Percentiles rank a stretch among this genome's conserved stretches.
Evolutionary conservation across 2,113 vertebrate species (phyloP).

Genomic region (Erinaceus europaeus): DNA sequence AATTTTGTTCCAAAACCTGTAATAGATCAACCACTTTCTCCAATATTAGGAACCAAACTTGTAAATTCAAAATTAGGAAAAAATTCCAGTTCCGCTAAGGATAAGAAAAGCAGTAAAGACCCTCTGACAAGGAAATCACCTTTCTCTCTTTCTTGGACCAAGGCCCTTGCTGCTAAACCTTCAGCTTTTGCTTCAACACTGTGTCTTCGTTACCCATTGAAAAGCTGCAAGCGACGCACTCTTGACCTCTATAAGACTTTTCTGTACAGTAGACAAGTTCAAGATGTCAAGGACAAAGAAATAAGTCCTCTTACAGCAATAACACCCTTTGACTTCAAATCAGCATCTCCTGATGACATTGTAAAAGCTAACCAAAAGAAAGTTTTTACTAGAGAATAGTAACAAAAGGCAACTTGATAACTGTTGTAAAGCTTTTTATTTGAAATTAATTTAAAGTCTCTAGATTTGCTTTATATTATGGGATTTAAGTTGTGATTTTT

Average conservation of each 20-base stretch:
- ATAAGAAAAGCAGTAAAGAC: constrained; percentile 68
- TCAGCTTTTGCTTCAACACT: constrained; percentile 93
- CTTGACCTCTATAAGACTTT: constrained; percentile 80
- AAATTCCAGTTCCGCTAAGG: constrained; percentile 62
- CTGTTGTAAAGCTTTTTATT: constrained; percentile 60
- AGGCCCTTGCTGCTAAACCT: constrained; percentile 85
- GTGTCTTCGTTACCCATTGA: constrained; percentile 83
- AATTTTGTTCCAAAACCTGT: constrained; percentile 52
- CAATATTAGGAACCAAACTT: constrained; percentile 65
- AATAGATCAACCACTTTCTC: constrained; percentile 60
- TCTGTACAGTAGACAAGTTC: constrained; percentile 83
- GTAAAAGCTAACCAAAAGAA: constrained; percentile 92
- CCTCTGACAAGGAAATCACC: constrained; percentile 69
- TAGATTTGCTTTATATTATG: constrained; percentile 62
- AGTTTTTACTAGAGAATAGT: constrained; percentile 89
- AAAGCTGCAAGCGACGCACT: constrained; percentile 68
- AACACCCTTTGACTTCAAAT: constrained; percentile 91
- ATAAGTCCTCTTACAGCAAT: constrained; percentile 81
- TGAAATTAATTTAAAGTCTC: constrained; percentile 55
- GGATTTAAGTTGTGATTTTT: constrained; percentile 72
- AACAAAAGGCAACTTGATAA: background rate
- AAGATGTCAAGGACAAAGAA: constrained; percentile 82
- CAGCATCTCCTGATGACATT: constrained; percentile 95
- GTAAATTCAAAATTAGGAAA: constrained; percentile 71
- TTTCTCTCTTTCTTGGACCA: constrained; percentile 76